Base-by-base conservation (phyloP, 2,113 vertebrate genomes). In the Sturnus vulgaris region DNA sequence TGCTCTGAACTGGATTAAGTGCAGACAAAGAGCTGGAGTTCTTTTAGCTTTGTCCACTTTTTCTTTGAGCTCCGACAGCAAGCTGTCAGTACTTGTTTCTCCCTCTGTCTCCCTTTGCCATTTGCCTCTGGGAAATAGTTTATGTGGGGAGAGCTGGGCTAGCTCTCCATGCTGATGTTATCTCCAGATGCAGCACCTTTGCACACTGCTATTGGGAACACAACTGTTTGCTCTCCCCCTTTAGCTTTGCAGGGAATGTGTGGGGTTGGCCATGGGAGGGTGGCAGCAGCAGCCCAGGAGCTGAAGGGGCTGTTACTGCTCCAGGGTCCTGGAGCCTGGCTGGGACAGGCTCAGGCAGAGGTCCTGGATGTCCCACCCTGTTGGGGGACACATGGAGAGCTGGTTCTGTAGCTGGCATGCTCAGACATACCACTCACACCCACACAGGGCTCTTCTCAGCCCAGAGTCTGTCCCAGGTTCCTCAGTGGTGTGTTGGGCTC, bases 101-200 rank as follows among this genome's bases (percentile, higher is more conserved):
- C 27, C 86, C 71, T 75, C 73, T 80, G n/a, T 49, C 68, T 76
- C 84, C 71, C 72, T 40, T 47, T 89, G 82, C 86, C 84, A 76
- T 90, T 95, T 59, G 92, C 94, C 93, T 95, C 92, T 97, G 95
- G 96, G 95, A 93, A 97, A 96, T 94, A 96, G 59, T 92, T 95
- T 91, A 65, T 65, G 82, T 42, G 73, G 78, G 37, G 73, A 83
- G 82, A 89, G 56, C 78, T 80, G 53, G 0, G 3, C 87, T 80
- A 55, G 71, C 94, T 82, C 78, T 95, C 84, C 37, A 18, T 35
- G 1, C 10, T 56, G 95, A 93, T 97, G 71, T 90, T 95, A 96
- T 90, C 94, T 91, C 25, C 90, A 68, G 50, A 39, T 60, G 66
- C 4, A 94, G 85, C 59, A 88, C 76, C 92, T 93, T 76, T 90